Base-by-base conservation (phyloP, 2,797 vertebrate species). In the Cyclura pinguis region DNA sequence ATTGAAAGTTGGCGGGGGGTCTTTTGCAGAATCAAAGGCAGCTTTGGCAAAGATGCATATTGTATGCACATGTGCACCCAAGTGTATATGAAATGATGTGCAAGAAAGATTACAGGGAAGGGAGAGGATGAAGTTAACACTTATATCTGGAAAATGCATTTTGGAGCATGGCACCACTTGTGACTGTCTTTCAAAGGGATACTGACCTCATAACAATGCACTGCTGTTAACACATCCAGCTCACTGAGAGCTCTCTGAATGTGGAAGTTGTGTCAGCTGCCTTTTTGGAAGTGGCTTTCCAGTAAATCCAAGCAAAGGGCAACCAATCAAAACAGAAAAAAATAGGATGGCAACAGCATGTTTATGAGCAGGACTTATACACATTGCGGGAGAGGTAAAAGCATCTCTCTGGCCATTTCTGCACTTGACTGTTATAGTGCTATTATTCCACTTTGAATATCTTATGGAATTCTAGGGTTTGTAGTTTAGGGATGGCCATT, bases 81-180 rank as follows among this genome's bases (percentile, higher is more conserved):
- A 27, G 64, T 85, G 85, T 12, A 57, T 38, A 64, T n/a, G 74
- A 86, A 32, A 69, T 52, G 24, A 80, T 64, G 50, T 27, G 77
- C 55, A 32, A 93, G 29, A 74, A 78, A 81, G 86, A 88, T 93
- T 82, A 90, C 88, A 87, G 77, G 59, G 35, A 84, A 88, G 74
- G 72, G 86, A 91, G 80, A 83, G 55, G 86, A 87, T 73, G 64
- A 67, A 88, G 59, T 89, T 92, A 92, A 90, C n/a, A 38, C 47
- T 82, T 20, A 42, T 91, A 38, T 94, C 95, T 97, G 95, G 94
- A 95, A 96, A 96, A 96, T 86, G 85, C 92, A 96, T 97, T 97
- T 95, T 82, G 91, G 69, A n/a, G 57, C 82, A 38, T 81, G 78
- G 86, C 81, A 95, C 85, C 95, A 95, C 93, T 96, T 97, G 95